Evolutionary conservation across 1,140 invertebrate species (phyloP).

Genomic region (Dendrolimus kikuchii): DNA sequence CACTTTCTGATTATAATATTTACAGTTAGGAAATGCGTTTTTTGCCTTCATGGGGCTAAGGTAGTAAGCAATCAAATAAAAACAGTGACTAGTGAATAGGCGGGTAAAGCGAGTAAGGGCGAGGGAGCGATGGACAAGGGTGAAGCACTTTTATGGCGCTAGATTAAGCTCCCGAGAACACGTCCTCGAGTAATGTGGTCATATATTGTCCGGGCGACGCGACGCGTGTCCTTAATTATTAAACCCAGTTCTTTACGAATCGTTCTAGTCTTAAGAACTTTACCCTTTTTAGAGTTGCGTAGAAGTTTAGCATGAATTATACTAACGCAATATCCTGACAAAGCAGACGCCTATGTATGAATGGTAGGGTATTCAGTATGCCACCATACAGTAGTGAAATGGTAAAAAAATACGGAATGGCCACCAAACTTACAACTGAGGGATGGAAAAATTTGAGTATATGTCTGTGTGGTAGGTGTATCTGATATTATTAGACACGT

Average conservation of each 20-base stretch:
- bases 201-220: constrained; percentile 58
- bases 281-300: not conserved
- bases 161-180: constrained; percentile 59
- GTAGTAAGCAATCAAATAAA: constrained; percentile 5
- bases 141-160: constrained; percentile 47
- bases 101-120: constrained; percentile 23
- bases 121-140: constrained; percentile 32
- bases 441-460: no score
- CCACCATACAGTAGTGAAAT: no score
- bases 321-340: no score
- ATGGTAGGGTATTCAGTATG: no score
- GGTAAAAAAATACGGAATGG: no score
- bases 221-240: constrained; percentile 61
- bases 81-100: constrained; percentile 7
- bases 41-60: no score
- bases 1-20: no score
- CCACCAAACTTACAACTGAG: no score
- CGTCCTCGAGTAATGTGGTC: constrained; percentile 64
- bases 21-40: no score
- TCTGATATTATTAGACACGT: no score
- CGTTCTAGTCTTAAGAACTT: constrained; percentile 1
- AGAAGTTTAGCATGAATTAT: not conserved
- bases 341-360: no score
- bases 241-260: constrained; percentile 9
- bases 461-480: no score